These are phyloP conservation scores for Tetranychus cinnabarinus DNA, from an alignment of 1,140 invertebrate genomes.

Conservation along the genomic window DNA sequence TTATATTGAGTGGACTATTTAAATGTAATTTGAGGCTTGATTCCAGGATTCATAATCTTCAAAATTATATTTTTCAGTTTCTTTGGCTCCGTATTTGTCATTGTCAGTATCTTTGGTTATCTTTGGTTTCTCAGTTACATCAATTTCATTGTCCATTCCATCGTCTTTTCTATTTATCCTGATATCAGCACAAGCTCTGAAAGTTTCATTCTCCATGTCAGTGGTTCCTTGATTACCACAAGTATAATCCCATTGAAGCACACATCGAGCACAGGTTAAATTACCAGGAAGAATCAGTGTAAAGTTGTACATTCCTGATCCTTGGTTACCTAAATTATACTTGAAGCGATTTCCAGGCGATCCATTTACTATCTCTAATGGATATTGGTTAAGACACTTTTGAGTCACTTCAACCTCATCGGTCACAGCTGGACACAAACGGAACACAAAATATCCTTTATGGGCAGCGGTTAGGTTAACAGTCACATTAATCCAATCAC, in stretches of 20 bases:
- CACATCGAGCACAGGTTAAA: constrained; percentile 17
- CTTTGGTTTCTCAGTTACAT: not conserved
- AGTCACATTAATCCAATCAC: constrained; percentile 33
- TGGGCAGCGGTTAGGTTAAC: constrained; percentile 16
- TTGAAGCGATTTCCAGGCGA: not conserved
- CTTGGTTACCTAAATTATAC: not conserved
- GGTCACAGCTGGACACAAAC: constrained; percentile 33
- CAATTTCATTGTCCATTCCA: not conserved
- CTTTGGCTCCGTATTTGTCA: not conserved
- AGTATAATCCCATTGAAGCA: constrained; percentile 20
- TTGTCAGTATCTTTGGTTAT: not conserved
- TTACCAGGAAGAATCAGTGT: constrained; percentile 9
- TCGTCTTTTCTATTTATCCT: constrained; percentile 24
- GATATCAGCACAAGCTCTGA: constrained; percentile 59
- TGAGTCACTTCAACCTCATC: not conserved
- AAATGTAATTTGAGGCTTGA: not conserved
- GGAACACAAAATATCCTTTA: constrained; percentile 45
- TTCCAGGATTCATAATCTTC: not conserved
- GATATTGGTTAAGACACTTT: constrained; percentile 24
- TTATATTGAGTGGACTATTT: not conserved
- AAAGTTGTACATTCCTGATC: not conserved
- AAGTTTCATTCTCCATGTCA: constrained; percentile 42
- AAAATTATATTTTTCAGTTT: not conserved
- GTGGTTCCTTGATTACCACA: constrained; percentile 39
- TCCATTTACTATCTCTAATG: not conserved